phyloP scores from a whole-genome alignment of 2,888 invertebrate species.

The Idaea dimidiata region DNA sequence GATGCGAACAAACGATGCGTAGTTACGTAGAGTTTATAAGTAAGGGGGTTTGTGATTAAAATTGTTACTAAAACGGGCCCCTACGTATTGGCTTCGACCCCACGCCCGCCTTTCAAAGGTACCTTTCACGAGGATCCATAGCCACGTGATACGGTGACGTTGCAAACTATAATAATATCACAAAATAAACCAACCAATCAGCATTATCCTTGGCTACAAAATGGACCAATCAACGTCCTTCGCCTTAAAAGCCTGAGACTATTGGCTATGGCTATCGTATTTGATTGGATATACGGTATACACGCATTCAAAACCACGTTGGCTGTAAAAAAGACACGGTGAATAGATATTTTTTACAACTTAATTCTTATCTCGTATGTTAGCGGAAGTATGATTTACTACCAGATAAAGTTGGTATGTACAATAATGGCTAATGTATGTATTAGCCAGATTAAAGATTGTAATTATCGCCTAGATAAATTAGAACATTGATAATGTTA shows the following conservation, averaged over 20 bases:
- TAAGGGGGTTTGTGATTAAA: too few species aligned
- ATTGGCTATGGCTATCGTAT: neutral
- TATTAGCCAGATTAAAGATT: neutral
- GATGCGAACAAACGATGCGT: too few species aligned
- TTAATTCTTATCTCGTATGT: too few species aligned
- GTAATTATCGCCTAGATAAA: neutral
- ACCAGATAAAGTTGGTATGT: neutral
- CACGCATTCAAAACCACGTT: neutral
- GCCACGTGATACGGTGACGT: too few species aligned
- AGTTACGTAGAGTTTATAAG: too few species aligned
- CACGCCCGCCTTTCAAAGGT: too few species aligned
- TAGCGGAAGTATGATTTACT: too few species aligned
- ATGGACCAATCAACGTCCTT: neutral
- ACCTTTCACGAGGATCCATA: too few species aligned
- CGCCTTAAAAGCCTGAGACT: too few species aligned
- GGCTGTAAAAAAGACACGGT: neutral
- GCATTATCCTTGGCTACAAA: neutral
- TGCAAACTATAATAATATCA: too few species aligned
- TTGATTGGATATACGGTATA: neutral
- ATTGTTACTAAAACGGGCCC: too few species aligned
- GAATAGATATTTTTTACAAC: neutral
- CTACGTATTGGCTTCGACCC: too few species aligned
- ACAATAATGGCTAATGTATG: neutral
- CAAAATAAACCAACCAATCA: neutral
- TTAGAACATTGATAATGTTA: conserved; percentile 4